Base-by-base conservation (phyloP, 2,113 vertebrate genomes). In the Pycnonotus jocosus region DNA sequence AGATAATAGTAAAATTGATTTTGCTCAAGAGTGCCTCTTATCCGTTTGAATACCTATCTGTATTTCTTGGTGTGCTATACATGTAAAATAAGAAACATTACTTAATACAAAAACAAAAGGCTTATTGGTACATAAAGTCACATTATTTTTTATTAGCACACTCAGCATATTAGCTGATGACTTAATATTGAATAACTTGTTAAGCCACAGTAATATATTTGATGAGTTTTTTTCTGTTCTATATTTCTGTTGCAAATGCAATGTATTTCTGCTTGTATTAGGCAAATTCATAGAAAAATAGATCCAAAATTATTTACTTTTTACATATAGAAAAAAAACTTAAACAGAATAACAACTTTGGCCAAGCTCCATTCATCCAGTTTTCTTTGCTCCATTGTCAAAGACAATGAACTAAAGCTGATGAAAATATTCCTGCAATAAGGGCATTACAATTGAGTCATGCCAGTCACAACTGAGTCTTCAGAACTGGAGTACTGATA, bases 401-500 rank as follows among this genome's bases (percentile, higher is more conserved):
- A 81, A 83, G 44, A 47, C 33, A 69, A 48, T 25, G n/a, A 71
- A 42, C 12, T 68, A 85, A 74, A 20, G 7, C 6, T 69, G 45
- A 15, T 35, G 9, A 83, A 86, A 17, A n/a, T 61, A 48, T n/a
- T 84, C 38, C 8, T 70, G 20, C n/a, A 19, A 12, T 40, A 53
- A 47, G 7, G 11, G 2, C 0, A 0, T 71, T 30, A 53, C 5
- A 19, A 25, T 11, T 45, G 25, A 62, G 28, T 74, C 30, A 51
- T 12, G 12, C 2, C 28, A 50, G 11, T 65, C 80, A 27, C 9
- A 77, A 9, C 9, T 42, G 28, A 88, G 15, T 40, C 22, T 73
- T 86, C 20, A 83, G 37, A 68, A 31, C 8, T 27, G 11, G 6
- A 3, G 2, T 51, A 40, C 18, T 9, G 30, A 28, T 25, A 70